Evolutionary conservation across 1,140 invertebrate species (phyloP), one percentile per base, ranked within the genome.

Genomic region (Pseudomyrmex concolor): DNA sequence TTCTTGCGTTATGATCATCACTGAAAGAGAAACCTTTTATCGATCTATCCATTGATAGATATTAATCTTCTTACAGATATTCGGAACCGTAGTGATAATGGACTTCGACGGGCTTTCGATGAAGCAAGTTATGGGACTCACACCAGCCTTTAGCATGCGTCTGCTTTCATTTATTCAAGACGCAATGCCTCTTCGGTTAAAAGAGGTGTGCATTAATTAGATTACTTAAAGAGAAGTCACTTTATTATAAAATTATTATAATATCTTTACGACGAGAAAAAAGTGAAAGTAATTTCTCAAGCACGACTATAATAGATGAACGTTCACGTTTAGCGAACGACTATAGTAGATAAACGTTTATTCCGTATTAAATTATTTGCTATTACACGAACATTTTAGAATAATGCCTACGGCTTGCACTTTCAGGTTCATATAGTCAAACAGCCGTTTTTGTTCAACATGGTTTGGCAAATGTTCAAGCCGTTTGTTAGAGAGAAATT

Each of bases 401-500:
- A n/a, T 34, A 7, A 34, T 7, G 34, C 34, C 34, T n/a, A 34
- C 34, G 34, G 34, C 34, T 34, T 34, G 7, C 5, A 34, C 2
- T 59, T 3, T 19, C 64, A 93, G 92, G 91, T 98, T 12, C 98
- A 98, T 93, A 97, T 99, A 89, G 96, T 99, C 0, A 98, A 98
- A 91, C 96, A 98, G 89, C 98, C 98, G 0, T 97, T 97, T 94
- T 94, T 98, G 63, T 98, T 98, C 93, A 98, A 97, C 86, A 96
- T 98, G 91, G 96, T 98, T 0, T 98, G 98, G 96, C 95, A 96
- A 63, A 95, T 99, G 90, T 97, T 98, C 93, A 97, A 97, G 92
- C 98, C 98, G 0, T 97, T 98, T 89, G 96, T 98, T 45, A 96
- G 95, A 74, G 97, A 98, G 85, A 98, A 98, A 92, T 95, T 98